Evolutionary conservation across 2,797 vertebrate species (phyloP), one percentile per base, ranked within the genome.

Genomic region (Neosilurus hyrtlii): DNA sequence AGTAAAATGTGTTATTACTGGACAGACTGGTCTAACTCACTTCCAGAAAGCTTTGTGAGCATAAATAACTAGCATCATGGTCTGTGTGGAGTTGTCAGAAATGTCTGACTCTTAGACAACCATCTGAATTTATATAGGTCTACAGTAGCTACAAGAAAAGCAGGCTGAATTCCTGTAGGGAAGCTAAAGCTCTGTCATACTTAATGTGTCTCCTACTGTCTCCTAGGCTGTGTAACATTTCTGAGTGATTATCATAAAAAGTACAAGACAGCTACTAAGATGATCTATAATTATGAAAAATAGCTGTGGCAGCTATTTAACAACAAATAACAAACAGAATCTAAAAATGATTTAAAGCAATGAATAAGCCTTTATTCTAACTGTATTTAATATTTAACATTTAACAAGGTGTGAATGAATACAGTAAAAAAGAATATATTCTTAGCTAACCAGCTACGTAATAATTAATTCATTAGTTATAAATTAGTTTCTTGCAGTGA

Each of bases 31-130:
- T 51, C 15, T 52, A 52, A 78, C 43, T 79, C n/a, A 65, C 43
- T 63, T 15, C 9, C 37, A 62, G 59, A 15, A 26, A 65, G 9
- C 61, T 61, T 54, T 75, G 54, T 75, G 54, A 75, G 26, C 75
- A 51, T 77, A 77, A 62, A 77, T 49, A 77, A 51, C 37, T 63
- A 75, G 73, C 30, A 59, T 35, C 54, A 30, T 20, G 26, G 30
- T 26, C 59, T 63, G 59, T 16, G 14, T 14, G 56, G 9, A 59
- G 4, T 49, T 77, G 37, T 77, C 37, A 65, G 49, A 52, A 52
- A 79, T 79, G 76, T 65, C 24, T 22, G n/a, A 65, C 61, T 65
- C 24, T 79, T 43, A 79, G 61, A 54, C 61, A 65, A 30, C 24
- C 61, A 30, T 9, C 16, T 51, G 24, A 30, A 79, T n/a, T 61